Evolutionary conservation across 1,140 invertebrate genomes (phyloP), one percentile per base, ranked within the genome.

Genomic region (Hylaeus volcanicus): DNA sequence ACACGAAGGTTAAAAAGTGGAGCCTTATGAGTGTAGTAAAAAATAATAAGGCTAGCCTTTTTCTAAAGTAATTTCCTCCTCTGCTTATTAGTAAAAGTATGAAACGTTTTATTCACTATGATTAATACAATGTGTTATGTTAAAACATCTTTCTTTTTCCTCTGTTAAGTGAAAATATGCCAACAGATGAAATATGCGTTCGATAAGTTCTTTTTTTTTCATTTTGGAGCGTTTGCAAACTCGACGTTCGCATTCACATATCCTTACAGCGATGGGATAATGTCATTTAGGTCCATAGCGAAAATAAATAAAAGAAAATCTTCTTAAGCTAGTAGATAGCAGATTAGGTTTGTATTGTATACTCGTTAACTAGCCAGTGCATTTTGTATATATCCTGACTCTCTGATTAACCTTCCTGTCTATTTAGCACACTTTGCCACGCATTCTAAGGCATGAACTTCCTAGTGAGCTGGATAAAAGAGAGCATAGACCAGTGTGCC

Each of bases 401-500:
- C 87, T 87, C 84, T 82, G 78, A 84, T 89, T 86, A 88, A 89
- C 88, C 88, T 89, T 89, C 88, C 72, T 87, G 88, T 88, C 73
- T 85, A 85, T 84, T 76, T 88, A 89, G 88, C 86, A 90, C 86
- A 88, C 86, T 85, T 84, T 88, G 83, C 83, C 89, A 89, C 88
- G 85, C 86, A 84, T 88, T 86, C 86, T 89, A 89, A 89, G 88
- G 86, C 88, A 89, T 87, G 82, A 89, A 89, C 82, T 88, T 88
- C 82, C 84, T 87, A 88, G 84, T 88, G 85, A 89, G 85, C 89
- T 88, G 86, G 86, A 86, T 86, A 86, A 86, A 86, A 90, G 87
- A 90, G 88, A 90, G 90, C 89, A 90, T 91, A 89, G 87, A 91
- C 85, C 89, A 89, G 89, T 90, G 87, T 89, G 89, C 89, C 89